Base-by-base conservation (phyloP, 2,888 invertebrate genomes). In the Tachina lurida region DNA sequence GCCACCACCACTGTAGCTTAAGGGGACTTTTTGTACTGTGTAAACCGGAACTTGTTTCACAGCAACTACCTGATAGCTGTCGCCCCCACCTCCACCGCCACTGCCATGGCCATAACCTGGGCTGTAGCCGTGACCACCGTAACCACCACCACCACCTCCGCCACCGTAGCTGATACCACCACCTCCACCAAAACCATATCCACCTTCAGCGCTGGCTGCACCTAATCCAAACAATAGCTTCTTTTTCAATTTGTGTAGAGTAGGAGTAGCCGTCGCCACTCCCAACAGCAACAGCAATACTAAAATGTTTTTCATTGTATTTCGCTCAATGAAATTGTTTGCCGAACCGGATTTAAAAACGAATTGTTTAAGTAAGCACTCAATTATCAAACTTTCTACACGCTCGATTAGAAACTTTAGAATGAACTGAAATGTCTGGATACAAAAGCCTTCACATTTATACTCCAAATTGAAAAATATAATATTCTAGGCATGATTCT, bases 161-260 rank as follows among this genome's bases (percentile, higher is more conserved):
- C 70, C 41, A 12, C 73, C 54, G 52, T 68, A 70, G 1, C 70
- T 60, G 47, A 39, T 60, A 10, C 77, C 63, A 31, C 2, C 10
- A 12, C 87, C 84, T 17, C 54, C 8, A 45, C 71, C 67, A 8
- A 65, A 54, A 7, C 82, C 82, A 22, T 83, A 74, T 5, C 74
- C 79, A 39, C 67, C 43, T 5, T 82, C 81, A 9, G 70, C 68
- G 12, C 75, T 77, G 3, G 58, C 83, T 13, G 87, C 87, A 22
- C 88, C 86, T 22, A 84, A 81, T 12, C 87, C 84, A 10, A 83
- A 39, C 70, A 87, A 45, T 68, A 86, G 52, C 62, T 84, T 63
- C 58, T 87, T 76, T 47, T 86, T 76, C 45, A 87, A 80, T 76
- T 83, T 85, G 19, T 87, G 86, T 7, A 88, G 74, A 60, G 88